Conservation (phyloP, 2,888 invertebrate species). For the Tricholauxania praeusta region DNA sequence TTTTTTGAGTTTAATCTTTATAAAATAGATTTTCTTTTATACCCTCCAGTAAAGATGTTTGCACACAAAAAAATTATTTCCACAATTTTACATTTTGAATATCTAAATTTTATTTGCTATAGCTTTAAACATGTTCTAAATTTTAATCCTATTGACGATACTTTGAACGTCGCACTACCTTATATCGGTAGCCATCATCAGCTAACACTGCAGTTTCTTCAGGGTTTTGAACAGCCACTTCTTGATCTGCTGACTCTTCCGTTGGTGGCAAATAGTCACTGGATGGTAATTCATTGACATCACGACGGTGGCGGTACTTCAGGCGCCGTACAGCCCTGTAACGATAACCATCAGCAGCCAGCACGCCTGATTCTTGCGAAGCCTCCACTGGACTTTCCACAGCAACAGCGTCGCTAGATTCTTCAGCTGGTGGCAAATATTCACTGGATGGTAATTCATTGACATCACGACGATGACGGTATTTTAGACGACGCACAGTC, state of each 20-base stretch:
- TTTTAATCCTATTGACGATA: conserved; percentile 48
- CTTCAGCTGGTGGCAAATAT: conserved; percentile 50
- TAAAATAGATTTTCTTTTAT: too few species aligned
- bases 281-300: conserved; percentile 44
- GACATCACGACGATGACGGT: conserved; percentile 50
- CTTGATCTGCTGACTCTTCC: conserved; percentile 33
- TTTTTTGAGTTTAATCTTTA: too few species aligned
- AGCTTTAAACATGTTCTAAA: not conserved
- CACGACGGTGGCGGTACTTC: conserved; percentile 45
- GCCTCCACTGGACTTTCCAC: conserved; percentile 28
- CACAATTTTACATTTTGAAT: too few species aligned
- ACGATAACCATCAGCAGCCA: conserved; percentile 48
- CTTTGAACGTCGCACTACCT: conserved; percentile 45
- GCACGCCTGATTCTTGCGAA: conserved; percentile 39
- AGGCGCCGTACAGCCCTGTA: conserved; percentile 49
- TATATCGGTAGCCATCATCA: conserved; percentile 49
- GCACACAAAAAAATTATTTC: too few species aligned
- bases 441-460: conserved; percentile 55
- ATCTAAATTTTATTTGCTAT: not conserved
- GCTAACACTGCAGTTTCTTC: conserved; percentile 38
- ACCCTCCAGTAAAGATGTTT: too few species aligned
- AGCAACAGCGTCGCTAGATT: conserved; percentile 42
- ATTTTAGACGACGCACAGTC: conserved; percentile 45
- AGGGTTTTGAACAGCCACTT: conserved; percentile 26
- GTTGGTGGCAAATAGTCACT: conserved; percentile 51